A percentile compares a stretch with the other conserved stretches of the same genome.
phyloP scores from a whole-genome alignment of 2,113 vertebrate genomes.

The Rostratula benghalensis region DNA sequence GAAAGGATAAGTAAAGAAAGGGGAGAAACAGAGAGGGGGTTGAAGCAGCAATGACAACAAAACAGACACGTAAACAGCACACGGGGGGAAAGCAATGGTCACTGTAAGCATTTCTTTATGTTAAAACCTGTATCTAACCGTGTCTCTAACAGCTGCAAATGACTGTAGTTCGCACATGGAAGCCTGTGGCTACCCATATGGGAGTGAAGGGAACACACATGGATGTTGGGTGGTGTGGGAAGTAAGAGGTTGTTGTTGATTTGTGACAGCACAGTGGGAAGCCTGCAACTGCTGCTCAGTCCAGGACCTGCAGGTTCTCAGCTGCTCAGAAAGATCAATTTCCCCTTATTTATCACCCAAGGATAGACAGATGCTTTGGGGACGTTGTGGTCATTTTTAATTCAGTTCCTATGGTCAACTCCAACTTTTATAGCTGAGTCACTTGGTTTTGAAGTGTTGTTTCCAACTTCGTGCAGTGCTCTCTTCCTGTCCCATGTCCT shows the following conservation, averaged over 20 bases:
- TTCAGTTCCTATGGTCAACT: not conserved
- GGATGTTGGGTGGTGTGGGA: not conserved
- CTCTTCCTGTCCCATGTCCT: constrained; percentile 44
- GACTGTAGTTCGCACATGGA: not conserved
- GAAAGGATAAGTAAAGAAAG: not conserved
- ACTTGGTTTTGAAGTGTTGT: constrained; percentile 3
- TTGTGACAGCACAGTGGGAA: not conserved
- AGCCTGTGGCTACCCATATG: not conserved
- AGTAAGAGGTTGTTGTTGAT: not conserved
- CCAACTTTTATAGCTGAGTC: not conserved
- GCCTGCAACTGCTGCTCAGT: not conserved
- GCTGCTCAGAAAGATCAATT: constrained; percentile 3
- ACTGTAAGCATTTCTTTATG: constrained; percentile 40
- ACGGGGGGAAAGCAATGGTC: not conserved
- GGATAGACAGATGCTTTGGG: not conserved
- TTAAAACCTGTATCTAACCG: constrained; percentile 8
- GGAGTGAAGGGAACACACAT: not conserved
- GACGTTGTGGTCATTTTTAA: not conserved
- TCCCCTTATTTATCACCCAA: not conserved
- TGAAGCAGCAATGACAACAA: not conserved
- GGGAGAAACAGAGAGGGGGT: not conserved
- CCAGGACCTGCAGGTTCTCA: not conserved
- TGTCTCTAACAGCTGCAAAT: not conserved
- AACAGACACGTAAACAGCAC: not conserved
- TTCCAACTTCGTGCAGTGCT: constrained; percentile 9